A percentile compares a stretch with the other conserved stretches of the same genome.
phyloP scores from a whole-genome alignment of 2,113 vertebrate genomes.

The Catagonus wagneri region DNA sequence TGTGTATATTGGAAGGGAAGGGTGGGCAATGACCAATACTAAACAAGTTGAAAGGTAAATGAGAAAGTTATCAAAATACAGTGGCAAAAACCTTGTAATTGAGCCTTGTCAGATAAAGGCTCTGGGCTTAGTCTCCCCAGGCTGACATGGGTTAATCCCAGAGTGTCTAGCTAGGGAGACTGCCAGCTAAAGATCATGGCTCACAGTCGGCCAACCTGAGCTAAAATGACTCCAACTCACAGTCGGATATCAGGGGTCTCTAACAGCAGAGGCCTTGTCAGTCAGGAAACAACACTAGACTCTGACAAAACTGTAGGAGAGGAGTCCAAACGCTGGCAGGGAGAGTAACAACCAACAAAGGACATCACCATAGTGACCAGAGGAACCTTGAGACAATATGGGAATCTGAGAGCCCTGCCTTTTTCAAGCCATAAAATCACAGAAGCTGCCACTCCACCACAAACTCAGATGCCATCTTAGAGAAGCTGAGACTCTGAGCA shows the following conservation, averaged over 20 bases:
- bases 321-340: background rate
- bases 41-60: conserved; percentile 41
- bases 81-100: background rate
- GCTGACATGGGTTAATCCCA: background rate
- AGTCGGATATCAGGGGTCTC: background rate
- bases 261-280: background rate
- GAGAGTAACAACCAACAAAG: conserved; percentile 13
- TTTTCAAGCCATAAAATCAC: background rate
- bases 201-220: background rate
- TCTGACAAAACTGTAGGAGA: background rate
- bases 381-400: background rate
- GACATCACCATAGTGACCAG: conserved; percentile 21
- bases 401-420: conserved; percentile 52
- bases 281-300: background rate
- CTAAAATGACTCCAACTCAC: background rate
- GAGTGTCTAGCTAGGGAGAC: background rate
- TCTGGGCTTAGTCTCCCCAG: background rate
- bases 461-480: background rate
- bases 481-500: background rate
- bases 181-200: background rate
- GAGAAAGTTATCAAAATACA: conserved; percentile 15
- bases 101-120: background rate
- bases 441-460: background rate
- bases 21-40: background rate
- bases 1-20: background rate